These are phyloP conservation scores for Cebuella pygmaea DNA, from an alignment of 2,797 vertebrate species.

Conservation along the genomic window DNA sequence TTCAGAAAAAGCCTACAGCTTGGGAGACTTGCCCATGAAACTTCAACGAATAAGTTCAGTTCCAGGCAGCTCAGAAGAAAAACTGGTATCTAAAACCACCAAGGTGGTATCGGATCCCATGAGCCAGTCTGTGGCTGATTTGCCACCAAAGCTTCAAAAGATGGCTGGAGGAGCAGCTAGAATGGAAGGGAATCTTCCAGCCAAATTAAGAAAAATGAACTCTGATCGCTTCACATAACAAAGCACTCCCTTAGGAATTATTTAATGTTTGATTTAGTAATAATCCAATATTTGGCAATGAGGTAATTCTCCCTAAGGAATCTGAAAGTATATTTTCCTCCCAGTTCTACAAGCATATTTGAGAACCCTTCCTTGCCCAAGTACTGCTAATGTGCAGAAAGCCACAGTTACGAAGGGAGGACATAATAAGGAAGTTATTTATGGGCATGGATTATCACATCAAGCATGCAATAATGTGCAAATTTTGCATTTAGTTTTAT, in stretches of 20 bases:
- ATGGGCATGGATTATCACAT: constrained; percentile 92
- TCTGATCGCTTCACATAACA: constrained; percentile 98
- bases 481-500: constrained; percentile 89
- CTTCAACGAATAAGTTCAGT: constrained; percentile 99
- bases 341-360: constrained; percentile 85
- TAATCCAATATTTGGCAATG: constrained; percentile 67
- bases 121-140: constrained; percentile 97
- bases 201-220: constrained; percentile 99
- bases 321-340: constrained; percentile 80
- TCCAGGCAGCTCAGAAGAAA: constrained; percentile 97
- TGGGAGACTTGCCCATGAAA: constrained; percentile 98
- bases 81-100: constrained; percentile 91
- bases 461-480: constrained; percentile 94
- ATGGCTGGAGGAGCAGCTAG: constrained; percentile 93
- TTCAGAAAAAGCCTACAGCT: constrained; percentile 98
- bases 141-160: constrained; percentile 98
- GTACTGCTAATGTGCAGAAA: constrained; percentile 80
- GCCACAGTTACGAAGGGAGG: constrained; percentile 85
- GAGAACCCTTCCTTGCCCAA: constrained; percentile 69
- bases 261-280: constrained; percentile 70
- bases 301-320: constrained; percentile 67
- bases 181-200: constrained; percentile 97
- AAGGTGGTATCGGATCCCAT: constrained; percentile 95
- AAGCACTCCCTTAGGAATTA: constrained; percentile 57
- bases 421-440: constrained; percentile 87